phyloP scores from a whole-genome alignment of 2,888 invertebrate species.

The Crossocerus cetratus region DNA sequence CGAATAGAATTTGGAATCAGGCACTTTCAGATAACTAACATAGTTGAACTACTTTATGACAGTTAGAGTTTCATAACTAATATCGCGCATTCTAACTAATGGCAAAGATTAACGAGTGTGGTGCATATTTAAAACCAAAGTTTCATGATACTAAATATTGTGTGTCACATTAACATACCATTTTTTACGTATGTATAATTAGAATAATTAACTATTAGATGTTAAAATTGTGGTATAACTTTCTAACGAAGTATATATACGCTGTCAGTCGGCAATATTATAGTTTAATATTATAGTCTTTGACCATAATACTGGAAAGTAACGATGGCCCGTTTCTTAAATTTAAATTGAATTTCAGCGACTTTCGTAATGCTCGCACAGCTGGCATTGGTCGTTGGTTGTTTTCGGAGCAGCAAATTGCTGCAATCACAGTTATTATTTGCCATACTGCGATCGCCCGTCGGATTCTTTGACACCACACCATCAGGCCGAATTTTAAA shows the following conservation, averaged over 20 bases:
- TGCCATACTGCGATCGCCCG: constrained; percentile 83
- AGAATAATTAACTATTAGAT: not conserved
- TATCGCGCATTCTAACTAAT: too few relatives aligned
- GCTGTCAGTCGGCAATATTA: not conserved
- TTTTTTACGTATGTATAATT: not conserved
- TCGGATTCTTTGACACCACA: constrained; percentile 89
- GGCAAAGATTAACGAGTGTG: too few relatives aligned
- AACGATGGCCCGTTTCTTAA: not conserved
- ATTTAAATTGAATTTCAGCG: constrained; percentile 70
- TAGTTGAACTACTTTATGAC: too few relatives aligned
- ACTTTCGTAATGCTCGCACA: constrained; percentile 71
- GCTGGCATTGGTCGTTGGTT: constrained; percentile 72
- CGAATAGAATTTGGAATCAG: too few relatives aligned
- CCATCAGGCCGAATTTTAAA: constrained; percentile 88
- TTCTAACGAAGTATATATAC: not conserved
- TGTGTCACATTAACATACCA: constrained; percentile 1
- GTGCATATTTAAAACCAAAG: too few relatives aligned
- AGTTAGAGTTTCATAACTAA: too few relatives aligned
- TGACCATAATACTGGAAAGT: too few relatives aligned
- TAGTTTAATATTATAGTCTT: too few relatives aligned
- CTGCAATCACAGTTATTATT: constrained; percentile 83
- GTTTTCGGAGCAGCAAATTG: constrained; percentile 75
- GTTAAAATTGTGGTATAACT: not conserved
- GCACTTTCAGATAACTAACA: too few relatives aligned
- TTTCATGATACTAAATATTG: not conserved